Evolutionary conservation across 64 coral and sea anemone species (phyloP).

Genomic region (Stichodactyla helianthus): DNA sequence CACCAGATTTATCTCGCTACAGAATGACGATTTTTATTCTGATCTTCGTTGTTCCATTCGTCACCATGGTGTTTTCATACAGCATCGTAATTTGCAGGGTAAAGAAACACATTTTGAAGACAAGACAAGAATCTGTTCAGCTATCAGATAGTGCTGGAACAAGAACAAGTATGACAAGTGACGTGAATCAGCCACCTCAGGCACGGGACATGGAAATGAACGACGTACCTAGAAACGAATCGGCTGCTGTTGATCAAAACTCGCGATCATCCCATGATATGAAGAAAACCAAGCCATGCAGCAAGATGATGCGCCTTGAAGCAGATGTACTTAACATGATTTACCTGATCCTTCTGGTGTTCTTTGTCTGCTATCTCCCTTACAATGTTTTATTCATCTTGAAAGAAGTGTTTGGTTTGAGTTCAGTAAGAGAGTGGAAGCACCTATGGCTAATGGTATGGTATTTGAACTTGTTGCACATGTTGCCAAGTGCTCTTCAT

Average conservation of each 20-base stretch:
- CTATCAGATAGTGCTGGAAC: background rate
- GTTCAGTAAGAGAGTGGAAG: background rate
- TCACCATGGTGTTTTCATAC: background rate
- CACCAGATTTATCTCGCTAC: background rate
- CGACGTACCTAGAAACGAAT: background rate
- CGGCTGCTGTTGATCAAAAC: background rate
- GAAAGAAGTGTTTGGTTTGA: background rate
- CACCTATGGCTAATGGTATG: background rate
- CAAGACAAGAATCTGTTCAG: background rate
- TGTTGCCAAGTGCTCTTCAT: background rate
- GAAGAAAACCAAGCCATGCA: background rate
- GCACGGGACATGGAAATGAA: background rate
- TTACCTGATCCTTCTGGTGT: background rate
- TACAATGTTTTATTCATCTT: background rate
- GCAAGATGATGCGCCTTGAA: background rate
- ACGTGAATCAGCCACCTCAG: background rate
- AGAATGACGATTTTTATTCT: background rate
- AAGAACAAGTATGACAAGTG: background rate
- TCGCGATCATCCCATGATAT: background rate
- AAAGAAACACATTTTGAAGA: background rate
- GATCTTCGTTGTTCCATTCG: background rate
- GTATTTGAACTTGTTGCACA: conserved; percentile 1
- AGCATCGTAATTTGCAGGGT: background rate
- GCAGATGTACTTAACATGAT: background rate
- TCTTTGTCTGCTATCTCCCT: background rate